Evolutionary conservation across 2,888 invertebrate genomes (phyloP), one percentile per base, ranked within the genome.

Genomic region (Therioaphis trifolii): DNA sequence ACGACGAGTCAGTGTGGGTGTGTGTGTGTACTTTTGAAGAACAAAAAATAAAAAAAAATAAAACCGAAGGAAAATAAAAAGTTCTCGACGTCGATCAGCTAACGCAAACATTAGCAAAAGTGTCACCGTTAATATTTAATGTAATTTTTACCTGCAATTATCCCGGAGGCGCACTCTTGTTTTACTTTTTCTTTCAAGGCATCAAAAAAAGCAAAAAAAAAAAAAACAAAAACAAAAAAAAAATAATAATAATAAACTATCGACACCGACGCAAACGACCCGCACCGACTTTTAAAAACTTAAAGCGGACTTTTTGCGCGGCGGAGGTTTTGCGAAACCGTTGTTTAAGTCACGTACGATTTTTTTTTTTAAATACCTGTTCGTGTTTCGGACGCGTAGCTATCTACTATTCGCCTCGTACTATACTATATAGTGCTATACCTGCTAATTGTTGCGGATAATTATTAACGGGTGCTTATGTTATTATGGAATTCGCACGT

Each of bases 61-160:
- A n/a, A n/a, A n/a, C n/a, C n/a, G n/a, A n/a, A n/a, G n/a, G n/a
- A n/a, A n/a, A n/a, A n/a, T n/a, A n/a, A 29, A 74, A 74, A 55
- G 40, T 55, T 72, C 21, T 40, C 3, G 18, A 52, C 55, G 49
- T 18, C 74, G 40, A 74, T 74, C 55, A 40, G 40, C 35, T 2
- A 24, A 15, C 24, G 24, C 52, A 58, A 74, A 74, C 74, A 40
- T 40, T 58, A 11, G 12, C 24, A 24, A 18, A 40, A 58, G 4
- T 18, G 40, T 61, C 5, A n/a, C 18, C 43, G 43, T 61, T 14
- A 61, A 61, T 74, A n/a, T 29, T 52, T 72, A 55, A 74, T 55
- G 12, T 0, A 21, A 35, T 55, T 52, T 49, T 74, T 55, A 21
- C 11, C 15, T 35, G 55, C 12, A 35, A 71, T 15, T 43, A 15